A percentile compares a stretch with the other conserved stretches of the same genome.
Conservation (phyloP, 2,888 invertebrate genomes). For the Lydus trimaculatus region DNA sequence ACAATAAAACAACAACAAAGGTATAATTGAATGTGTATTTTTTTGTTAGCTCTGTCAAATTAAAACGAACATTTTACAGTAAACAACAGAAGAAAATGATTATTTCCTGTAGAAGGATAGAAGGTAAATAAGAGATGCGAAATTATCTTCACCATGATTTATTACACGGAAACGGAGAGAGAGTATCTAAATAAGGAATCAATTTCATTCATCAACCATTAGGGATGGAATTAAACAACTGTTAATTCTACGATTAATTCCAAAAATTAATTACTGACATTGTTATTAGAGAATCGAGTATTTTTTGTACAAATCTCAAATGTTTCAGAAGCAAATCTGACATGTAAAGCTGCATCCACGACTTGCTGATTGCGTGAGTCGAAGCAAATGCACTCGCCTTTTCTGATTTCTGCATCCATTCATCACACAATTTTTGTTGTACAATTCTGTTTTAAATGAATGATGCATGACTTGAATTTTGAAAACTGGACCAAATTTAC, state of each 20-base stretch:
- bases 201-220: not conserved
- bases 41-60: not conserved
- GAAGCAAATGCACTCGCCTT: too few relatives aligned
- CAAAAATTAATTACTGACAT: not conserved
- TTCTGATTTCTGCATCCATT: too few relatives aligned
- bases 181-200: not conserved
- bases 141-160: slow-evolving; percentile 4
- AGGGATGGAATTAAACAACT: not conserved
- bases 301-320: not conserved
- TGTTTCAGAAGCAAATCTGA: not conserved
- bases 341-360: too few relatives aligned
- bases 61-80: not conserved
- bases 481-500: too few relatives aligned
- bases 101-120: not conserved
- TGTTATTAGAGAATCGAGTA: not conserved
- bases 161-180: not conserved
- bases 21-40: not conserved
- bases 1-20: not conserved
- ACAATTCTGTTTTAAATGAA: too few relatives aligned
- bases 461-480: too few relatives aligned
- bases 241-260: not conserved
- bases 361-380: too few relatives aligned
- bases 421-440: too few relatives aligned
- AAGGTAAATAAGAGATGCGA: not conserved
- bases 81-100: not conserved